Evolutionary conservation across 2,888 invertebrate species (phyloP), one percentile per base, ranked within the genome.

Genomic region (Gymnosoma rotundatum): DNA sequence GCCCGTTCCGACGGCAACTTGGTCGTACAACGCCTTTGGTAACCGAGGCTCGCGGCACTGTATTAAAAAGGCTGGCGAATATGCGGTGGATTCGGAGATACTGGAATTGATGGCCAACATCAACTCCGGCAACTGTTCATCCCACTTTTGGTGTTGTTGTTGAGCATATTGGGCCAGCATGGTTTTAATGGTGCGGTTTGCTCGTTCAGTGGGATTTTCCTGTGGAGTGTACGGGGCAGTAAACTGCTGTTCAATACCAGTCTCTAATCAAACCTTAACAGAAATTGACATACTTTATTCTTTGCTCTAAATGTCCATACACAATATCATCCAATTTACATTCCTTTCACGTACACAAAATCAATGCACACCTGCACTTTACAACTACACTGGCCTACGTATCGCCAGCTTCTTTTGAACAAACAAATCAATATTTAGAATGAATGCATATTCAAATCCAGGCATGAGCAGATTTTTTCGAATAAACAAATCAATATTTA

Each of bases 21-120:
- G 38, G 12, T 56, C 69, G 10, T 56, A 69, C 8, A 69, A 32
- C 1, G 69, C 36, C 0, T 63, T 69, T 0, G 73, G 61, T 14
- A 80, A 18, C 3, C 60, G 48, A n/a, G 80, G 80, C 18, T 80
- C 66, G 18, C 67, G 5, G 7, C 78, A 63, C 14, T 78, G 54
- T 1, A 9, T 14, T n/a, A 79, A 7, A n/a, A 64, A 63, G 0
- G 69, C 78, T 4, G 75, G 63, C 4, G 38, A 48, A 7, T 69
- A 78, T 1, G 63, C 63, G 0, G 74, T 78, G 1, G 74, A n/a
- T 21, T 78, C 69, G 0, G 38, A 38, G 7, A 10, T 38, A 38
- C 38, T 72, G 36, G 58, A 48, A 16, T 83, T 83, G 2, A 75
- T 14, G 0, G 70, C 74, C 14, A 79, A 12, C 8, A 20, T 72